These are phyloP conservation scores for Antechinus stuartii DNA, from an alignment of 2,113 vertebrate genomes.

Conservation along the genomic window DNA sequence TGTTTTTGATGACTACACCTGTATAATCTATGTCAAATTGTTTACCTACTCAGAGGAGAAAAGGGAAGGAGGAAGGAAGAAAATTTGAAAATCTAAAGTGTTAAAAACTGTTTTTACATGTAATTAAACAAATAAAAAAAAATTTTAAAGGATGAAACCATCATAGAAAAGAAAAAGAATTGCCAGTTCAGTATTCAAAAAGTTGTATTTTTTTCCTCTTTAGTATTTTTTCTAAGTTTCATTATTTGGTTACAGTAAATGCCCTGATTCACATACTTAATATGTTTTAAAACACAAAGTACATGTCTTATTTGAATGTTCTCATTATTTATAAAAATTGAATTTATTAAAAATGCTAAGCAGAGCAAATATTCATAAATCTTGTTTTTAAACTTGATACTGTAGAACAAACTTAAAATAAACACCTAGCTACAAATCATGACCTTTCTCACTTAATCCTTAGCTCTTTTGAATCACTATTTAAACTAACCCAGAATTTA, in stretches of 20 bases:
- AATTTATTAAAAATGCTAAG: not conserved
- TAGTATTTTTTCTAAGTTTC: not conserved
- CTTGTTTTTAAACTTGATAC: not conserved
- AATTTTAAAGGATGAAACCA: not conserved
- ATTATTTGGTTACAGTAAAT: not conserved
- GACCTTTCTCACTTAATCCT: not conserved
- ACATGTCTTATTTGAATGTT: not conserved
- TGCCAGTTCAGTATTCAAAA: not conserved
- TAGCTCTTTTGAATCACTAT: not conserved
- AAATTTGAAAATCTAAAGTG: not conserved
- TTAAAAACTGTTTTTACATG: not conserved
- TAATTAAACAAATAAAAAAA: no score
- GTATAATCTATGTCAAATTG: not conserved
- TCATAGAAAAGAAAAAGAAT: not conserved
- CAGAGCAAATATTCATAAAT: not conserved
- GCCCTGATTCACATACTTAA: not conserved
- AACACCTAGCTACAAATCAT: not conserved
- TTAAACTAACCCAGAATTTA: not conserved
- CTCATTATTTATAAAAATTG: not conserved
- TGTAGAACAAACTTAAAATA: not conserved
- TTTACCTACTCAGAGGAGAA: not conserved
- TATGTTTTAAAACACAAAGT: not conserved
- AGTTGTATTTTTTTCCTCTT: not conserved
- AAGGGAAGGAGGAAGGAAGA: not conserved
- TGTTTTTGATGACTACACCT: not conserved